Evolutionary conservation across 2,113 vertebrate genomes (phyloP).

Genomic region (Gnathonemus longibarbis): DNA sequence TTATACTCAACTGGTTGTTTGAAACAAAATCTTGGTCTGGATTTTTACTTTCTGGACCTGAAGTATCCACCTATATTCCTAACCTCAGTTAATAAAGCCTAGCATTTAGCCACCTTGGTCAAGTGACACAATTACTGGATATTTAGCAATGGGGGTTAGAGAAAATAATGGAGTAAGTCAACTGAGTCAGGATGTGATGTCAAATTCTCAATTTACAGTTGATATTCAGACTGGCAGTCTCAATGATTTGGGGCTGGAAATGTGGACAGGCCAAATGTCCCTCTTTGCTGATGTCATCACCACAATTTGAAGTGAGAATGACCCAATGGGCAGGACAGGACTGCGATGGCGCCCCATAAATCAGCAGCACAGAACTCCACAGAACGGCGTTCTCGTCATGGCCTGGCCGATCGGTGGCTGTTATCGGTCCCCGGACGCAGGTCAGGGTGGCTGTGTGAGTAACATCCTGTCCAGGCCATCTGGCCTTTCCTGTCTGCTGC

Average conservation of each 20-base stretch:
- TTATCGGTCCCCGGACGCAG: background rate
- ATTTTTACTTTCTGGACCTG: too few relatives aligned
- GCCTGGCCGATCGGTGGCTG: background rate
- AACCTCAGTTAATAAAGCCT: background rate
- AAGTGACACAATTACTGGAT: background rate
- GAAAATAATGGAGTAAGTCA: background rate
- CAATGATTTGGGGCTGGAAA: background rate
- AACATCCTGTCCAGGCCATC: background rate
- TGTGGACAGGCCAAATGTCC: background rate
- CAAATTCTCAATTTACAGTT: background rate
- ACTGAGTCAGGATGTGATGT: background rate
- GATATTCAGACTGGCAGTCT: background rate
- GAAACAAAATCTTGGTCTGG: too few relatives aligned
- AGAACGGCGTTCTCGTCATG: background rate
- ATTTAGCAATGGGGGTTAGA: background rate
- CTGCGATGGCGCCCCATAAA: background rate
- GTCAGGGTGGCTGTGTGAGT: background rate
- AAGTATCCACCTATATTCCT: background rate
- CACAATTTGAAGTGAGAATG: background rate
- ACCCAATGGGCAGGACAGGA: background rate
- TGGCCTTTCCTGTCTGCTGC: background rate
- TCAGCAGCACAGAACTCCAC: background rate
- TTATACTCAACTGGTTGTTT: too few relatives aligned
- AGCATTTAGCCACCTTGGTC: background rate
- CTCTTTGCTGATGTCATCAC: background rate